Evolutionary conservation across 2,113 vertebrate genomes (phyloP).

Genomic region (Lepus europaeus): DNA sequence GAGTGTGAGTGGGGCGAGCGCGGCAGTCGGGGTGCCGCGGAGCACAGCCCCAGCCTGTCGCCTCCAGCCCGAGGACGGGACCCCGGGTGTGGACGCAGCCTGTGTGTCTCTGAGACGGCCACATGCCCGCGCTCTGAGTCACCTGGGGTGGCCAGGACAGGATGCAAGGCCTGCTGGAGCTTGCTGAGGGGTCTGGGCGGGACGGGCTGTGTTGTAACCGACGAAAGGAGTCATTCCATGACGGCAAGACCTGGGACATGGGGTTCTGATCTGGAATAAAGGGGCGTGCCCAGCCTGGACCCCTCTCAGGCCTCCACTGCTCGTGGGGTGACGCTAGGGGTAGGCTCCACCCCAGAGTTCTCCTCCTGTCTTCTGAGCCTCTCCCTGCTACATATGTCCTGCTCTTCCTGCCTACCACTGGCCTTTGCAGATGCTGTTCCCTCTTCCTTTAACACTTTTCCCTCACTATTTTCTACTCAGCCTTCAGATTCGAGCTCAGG

Average conservation of each 20-base stretch:
- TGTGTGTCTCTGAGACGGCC: neutral
- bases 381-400: rapidly evolving
- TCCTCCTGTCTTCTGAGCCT: neutral
- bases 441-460: neutral
- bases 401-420: neutral
- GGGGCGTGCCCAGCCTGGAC: neutral
- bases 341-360: too few species aligned
- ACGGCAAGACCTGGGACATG: neutral
- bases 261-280: neutral
- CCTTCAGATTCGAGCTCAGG: neutral
- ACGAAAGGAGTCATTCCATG: neutral
- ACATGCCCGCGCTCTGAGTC: constrained; percentile 14
- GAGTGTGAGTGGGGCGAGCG: neutral
- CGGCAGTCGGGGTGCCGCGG: neutral
- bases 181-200: neutral
- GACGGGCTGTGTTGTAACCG: neutral
- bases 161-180: neutral
- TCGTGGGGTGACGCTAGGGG: neutral
- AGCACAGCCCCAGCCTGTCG: neutral
- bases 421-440: neutral
- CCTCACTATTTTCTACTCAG: neutral
- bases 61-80: neutral
- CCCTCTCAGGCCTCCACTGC: neutral
- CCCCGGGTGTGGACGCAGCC: neutral
- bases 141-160: neutral